A percentile compares a stretch with the other conserved stretches of the same genome.
Conservation (phyloP, 2,888 invertebrate genomes). For the Molanna angustata region DNA sequence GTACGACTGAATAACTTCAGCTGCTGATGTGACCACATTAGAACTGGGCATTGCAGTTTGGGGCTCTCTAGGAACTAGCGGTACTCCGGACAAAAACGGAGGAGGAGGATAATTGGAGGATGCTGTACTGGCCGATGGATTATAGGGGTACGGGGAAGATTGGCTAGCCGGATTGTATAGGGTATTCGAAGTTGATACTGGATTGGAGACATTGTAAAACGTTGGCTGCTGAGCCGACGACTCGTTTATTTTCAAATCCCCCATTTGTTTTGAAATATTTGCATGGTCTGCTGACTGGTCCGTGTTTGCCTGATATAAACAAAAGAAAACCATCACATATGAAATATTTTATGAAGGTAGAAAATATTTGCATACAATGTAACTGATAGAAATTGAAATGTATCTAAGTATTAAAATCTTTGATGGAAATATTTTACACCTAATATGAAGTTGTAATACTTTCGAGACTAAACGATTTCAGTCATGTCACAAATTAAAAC, state of each 20-base stretch:
- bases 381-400: no score
- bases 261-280: conserved; percentile 15
- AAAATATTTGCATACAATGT: no score
- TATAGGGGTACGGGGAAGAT: conserved; percentile 34
- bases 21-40: no score
- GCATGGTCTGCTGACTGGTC: conserved; percentile 13
- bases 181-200: not conserved
- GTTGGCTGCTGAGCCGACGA: conserved; percentile 10
- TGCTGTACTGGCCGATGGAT: conserved; percentile 42
- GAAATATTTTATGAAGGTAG: no score
- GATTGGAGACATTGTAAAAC: conserved; percentile 14
- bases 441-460: no score
- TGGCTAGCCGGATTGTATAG: not conserved
- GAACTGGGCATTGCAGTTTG: conserved; percentile 23
- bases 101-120: conserved; percentile 40
- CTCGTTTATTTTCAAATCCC: conserved; percentile 16
- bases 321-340: no score
- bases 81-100: conserved; percentile 52
- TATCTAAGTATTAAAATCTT: no score
- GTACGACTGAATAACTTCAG: no score
- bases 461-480: no score
- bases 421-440: no score
- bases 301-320: conserved; percentile 22
- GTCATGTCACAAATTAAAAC: no score
- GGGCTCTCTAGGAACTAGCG: conserved; percentile 42